Evolutionary conservation across 2,797 vertebrate species (phyloP).

Genomic region (Coilia nasus): DNA sequence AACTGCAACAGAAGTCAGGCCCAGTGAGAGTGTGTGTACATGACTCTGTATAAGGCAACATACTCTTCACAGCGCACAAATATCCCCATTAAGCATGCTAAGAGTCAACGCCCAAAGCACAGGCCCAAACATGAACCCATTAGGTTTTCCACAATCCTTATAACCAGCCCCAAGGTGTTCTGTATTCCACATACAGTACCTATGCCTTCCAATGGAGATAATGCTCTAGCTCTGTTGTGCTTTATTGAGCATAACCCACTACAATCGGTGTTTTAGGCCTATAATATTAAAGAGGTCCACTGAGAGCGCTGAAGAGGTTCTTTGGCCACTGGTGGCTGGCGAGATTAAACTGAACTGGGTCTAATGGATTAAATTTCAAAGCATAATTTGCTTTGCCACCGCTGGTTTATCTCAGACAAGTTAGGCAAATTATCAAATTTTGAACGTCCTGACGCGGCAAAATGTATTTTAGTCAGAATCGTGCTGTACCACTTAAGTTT

Average conservation of each 20-base stretch:
- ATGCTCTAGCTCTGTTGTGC: not conserved
- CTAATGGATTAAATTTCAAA: not conserved
- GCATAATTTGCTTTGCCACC: not conserved
- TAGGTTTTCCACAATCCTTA: not conserved
- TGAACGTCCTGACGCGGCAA: not conserved
- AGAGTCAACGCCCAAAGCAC: not conserved
- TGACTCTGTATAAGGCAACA: not conserved
- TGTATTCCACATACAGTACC: too few species aligned
- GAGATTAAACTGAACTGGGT: not conserved
- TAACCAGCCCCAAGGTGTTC: too few species aligned
- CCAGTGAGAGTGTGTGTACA: not conserved
- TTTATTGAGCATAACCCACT: not conserved
- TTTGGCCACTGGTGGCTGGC: not conserved
- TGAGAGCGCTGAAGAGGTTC: not conserved
- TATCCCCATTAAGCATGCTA: not conserved
- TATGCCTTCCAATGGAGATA: not conserved
- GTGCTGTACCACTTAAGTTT: not conserved
- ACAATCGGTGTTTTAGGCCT: not conserved
- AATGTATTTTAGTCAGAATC: not conserved
- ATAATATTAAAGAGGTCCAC: not conserved
- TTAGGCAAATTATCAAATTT: not conserved
- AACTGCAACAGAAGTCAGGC: too few species aligned
- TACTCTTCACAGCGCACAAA: not conserved
- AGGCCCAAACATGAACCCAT: not conserved
- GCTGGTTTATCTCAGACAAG: not conserved